These are phyloP conservation scores for Megalonaias nervosa DNA, from an alignment of 1,140 invertebrate genomes.

Conservation along the genomic window DNA sequence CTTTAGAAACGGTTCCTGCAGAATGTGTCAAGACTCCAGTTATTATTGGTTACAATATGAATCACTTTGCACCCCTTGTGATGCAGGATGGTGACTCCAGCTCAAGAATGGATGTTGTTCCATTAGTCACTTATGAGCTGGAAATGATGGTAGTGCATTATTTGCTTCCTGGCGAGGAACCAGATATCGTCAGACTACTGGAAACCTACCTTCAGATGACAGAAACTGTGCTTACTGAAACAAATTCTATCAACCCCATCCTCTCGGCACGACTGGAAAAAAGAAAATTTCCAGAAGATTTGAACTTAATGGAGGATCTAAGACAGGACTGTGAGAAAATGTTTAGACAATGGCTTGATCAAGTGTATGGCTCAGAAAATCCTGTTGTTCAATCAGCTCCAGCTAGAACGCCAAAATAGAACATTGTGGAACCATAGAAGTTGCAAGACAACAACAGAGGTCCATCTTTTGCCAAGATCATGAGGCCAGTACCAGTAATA, in stretches of 20 bases:
- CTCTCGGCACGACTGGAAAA: slow-evolving; percentile 42
- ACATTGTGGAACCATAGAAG: not conserved
- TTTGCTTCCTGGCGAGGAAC: slow-evolving; percentile 56
- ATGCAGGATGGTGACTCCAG: slow-evolving; percentile 20
- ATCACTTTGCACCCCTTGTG: slow-evolving; percentile 86
- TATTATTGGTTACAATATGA: slow-evolving; percentile 86
- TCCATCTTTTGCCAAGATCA: not conserved
- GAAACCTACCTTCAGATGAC: slow-evolving; percentile 55
- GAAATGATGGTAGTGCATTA: slow-evolving; percentile 51
- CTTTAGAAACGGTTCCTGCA: slow-evolving; percentile 80
- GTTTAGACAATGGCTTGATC: not conserved
- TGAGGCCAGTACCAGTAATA: too few species aligned
- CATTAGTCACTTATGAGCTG: slow-evolving; percentile 51
- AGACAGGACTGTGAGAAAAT: slow-evolving; percentile 36
- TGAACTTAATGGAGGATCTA: slow-evolving; percentile 48
- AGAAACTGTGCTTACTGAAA: slow-evolving; percentile 43
- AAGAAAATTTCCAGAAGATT: slow-evolving; percentile 35
- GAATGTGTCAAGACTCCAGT: slow-evolving; percentile 76
- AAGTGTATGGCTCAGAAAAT: too few species aligned
- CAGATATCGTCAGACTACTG: slow-evolving; percentile 42
- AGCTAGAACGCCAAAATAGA: too few species aligned
- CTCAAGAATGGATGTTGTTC: slow-evolving; percentile 40
- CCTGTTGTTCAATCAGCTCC: too few species aligned
- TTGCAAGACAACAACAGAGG: not conserved
- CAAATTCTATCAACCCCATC: slow-evolving; percentile 29